Evolutionary conservation across 2,888 invertebrate species (phyloP), one percentile per base, ranked within the genome.

Genomic region (Cryptocheilus praepositus): DNA sequence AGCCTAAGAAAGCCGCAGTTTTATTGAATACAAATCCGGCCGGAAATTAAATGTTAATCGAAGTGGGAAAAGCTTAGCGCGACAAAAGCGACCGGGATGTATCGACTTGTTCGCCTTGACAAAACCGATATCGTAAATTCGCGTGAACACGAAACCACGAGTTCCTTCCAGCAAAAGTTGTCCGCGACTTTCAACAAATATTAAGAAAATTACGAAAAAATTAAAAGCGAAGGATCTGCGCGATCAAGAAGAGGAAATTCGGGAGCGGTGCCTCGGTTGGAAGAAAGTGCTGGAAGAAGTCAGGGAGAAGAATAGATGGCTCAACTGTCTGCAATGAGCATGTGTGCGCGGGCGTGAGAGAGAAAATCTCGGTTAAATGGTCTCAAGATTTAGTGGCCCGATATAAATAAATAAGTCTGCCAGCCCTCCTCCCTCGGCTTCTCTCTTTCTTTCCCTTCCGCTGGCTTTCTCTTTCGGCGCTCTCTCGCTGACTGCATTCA

Each of bases 351-450:
- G 15, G 49, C 21, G 25, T 21, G 21, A 49, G 49, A 18, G 28
- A 65, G 57, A 54, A 70, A 73, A 80, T 68, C 67, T 73, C 62
- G 74, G 68, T 74, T 74, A 72, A 77, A 70, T 70, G 65, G 54
- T 54, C 52, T 49, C 49, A 70, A 79, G 77, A 77, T 81, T 78
- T 76, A 76, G 67, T 72, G 70, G 68, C 61, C 65, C 69, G 78
- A 83, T 81, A 79, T 77, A 77, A 80, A 81, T 82, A 82, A 82
- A 76, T 81, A 81, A 82, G 74, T 76, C 69, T 62, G 59, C 51
- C 56, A 58, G 11, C 15, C 25, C 25, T 22, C 25, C 22, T 25
- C 11, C 36, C 36, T 36, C 36, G 8, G n/a, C 16, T 13, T 49
- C 49, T 18, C 18, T 2, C 49, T 54, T 49, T 36, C 57, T 49